Conservation (phyloP, 2,113 vertebrate species). For the Crotalus viridis region DNA sequence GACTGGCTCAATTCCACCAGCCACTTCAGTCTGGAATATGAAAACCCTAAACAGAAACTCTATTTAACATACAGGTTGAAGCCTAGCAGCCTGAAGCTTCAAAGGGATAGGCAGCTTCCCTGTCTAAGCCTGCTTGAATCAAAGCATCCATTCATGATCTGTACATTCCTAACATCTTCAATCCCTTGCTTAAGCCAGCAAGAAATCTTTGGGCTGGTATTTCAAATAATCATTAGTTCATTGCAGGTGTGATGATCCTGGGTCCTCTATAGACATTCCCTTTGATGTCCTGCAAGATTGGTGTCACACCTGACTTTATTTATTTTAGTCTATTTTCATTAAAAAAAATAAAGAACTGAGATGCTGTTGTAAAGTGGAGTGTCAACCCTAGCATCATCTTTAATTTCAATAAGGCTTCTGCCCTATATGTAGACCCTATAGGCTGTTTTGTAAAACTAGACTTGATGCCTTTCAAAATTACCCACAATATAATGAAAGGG, state of each 20-base stretch:
- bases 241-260: not conserved
- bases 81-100: not conserved
- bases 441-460: not conserved
- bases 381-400: not conserved
- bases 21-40: not conserved
- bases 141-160: not conserved
- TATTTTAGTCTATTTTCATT: not conserved
- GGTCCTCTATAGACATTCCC: not conserved
- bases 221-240: constrained; percentile 22
- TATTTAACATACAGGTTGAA: not conserved
- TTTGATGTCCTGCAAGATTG: not conserved
- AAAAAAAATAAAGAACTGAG: not conserved
- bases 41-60: not conserved
- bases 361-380: not conserved
- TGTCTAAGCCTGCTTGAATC: not conserved
- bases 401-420: not conserved
- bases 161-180: constrained; percentile 12
- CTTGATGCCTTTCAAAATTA: not conserved
- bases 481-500: not conserved
- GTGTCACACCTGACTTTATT: not conserved
- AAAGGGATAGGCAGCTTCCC: not conserved
- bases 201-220: constrained; percentile 4
- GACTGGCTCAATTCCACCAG: not conserved
- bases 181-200: constrained; percentile 24
- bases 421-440: not conserved